Percentiles rank a stretch among this genome's conserved stretches.
phyloP scores from a whole-genome alignment of 53 echinoderm and acorn worm genomes.

The Patiria pectinifera region DNA sequence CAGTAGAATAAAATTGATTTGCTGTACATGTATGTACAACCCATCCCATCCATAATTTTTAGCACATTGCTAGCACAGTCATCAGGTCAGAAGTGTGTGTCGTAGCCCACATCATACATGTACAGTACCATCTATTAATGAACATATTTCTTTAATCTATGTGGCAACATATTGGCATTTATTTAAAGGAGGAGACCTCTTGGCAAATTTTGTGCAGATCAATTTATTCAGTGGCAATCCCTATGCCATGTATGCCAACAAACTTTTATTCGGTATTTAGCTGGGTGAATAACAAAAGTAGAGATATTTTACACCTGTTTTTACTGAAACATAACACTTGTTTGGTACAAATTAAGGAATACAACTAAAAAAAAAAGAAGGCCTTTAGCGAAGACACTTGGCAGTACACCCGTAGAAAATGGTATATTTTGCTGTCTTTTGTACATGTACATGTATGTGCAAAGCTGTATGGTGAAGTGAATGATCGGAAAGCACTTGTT shows the following conservation, averaged over 20 bases:
- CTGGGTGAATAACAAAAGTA: conserved; percentile 23
- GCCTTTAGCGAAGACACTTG: background rate
- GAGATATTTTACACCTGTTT: conserved; percentile 3
- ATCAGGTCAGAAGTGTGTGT: conserved; percentile 31
- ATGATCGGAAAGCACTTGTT: no score
- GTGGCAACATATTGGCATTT: background rate
- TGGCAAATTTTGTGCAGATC: conserved; percentile 12
- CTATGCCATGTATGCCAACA: conserved; percentile 9
- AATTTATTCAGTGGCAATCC: background rate
- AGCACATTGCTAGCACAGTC: conserved; percentile 36
- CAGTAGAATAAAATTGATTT: conserved; percentile 48
- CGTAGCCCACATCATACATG: conserved; percentile 15
- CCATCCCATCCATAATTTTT: conserved; percentile 35
- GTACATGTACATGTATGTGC: background rate
- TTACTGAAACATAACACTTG: conserved; percentile 1
- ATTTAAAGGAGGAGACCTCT: conserved; percentile 13
- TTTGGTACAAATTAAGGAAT: conserved; percentile 12
- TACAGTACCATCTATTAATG: background rate
- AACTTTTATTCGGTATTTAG: conserved; percentile 17
- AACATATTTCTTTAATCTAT: background rate
- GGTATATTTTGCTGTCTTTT: no score
- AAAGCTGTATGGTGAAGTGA: conserved; percentile 11
- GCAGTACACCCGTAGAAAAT: background rate
- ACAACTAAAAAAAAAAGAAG: background rate
- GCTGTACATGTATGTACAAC: conserved; percentile 38